A percentile compares a stretch with the other conserved stretches of the same genome.
Evolutionary conservation across 2,113 vertebrate species (phyloP).

Genomic region (Morone chrysops): DNA sequence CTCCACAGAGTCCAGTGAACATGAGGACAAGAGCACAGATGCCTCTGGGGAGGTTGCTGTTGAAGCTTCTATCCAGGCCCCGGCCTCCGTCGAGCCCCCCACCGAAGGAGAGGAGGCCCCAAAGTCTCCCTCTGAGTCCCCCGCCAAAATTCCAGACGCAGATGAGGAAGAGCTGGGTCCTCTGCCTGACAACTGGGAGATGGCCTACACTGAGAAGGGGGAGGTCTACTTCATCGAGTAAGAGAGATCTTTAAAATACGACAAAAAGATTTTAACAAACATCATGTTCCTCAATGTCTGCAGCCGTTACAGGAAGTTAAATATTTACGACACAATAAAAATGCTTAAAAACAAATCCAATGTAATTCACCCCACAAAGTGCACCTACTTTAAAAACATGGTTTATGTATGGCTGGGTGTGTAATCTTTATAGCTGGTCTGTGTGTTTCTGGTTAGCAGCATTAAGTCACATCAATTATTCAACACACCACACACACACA

Average conservation of each 20-base stretch:
- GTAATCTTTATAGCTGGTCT: conserved; percentile 43
- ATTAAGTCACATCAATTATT: too few relatives aligned
- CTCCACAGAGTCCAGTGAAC: conserved; percentile 95
- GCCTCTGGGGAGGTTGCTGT: conserved; percentile 90
- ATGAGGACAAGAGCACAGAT: conserved; percentile 96
- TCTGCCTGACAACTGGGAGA: conserved; percentile 99
- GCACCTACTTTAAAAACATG: conserved; percentile 31
- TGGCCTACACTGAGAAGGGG: conserved; percentile 99
- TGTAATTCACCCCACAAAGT: conserved; percentile 7
- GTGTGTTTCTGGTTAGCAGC: not conserved
- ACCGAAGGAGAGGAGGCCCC: conserved; percentile 89
- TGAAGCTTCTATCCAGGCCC: conserved; percentile 87
- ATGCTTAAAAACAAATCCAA: not conserved
- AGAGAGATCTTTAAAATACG: conserved; percentile 62
- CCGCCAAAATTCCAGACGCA: conserved; percentile 88
- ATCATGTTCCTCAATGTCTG: not conserved
- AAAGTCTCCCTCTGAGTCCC: conserved; percentile 86
- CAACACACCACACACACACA: not conserved
- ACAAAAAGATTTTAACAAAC: not conserved
- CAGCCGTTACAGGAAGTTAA: not conserved
- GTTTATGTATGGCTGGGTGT: conserved; percentile 38
- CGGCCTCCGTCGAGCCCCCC: conserved; percentile 88
- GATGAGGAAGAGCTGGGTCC: conserved; percentile 93
- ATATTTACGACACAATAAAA: not conserved
- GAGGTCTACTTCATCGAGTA: conserved; percentile 99